These are phyloP conservation scores for Smithornis capensis DNA, from an alignment of 2,113 vertebrate genomes.

Conservation along the genomic window DNA sequence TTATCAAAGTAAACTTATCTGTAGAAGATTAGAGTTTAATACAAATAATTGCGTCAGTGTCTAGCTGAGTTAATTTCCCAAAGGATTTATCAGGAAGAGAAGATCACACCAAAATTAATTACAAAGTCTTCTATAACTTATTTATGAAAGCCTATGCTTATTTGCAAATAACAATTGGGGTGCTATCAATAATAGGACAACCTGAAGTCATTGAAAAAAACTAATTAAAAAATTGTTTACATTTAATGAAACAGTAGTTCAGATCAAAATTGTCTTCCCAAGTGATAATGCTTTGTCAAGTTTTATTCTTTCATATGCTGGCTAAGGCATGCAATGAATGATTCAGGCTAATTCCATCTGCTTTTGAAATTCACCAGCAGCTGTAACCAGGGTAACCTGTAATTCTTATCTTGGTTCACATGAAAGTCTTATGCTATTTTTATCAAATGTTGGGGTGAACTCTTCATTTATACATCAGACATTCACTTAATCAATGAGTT, in stretches of 20 bases:
- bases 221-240: slow-evolving; percentile 56
- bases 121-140: slow-evolving; percentile 34
- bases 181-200: neutral
- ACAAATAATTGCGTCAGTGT: slow-evolving; percentile 15
- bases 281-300: slow-evolving; percentile 3
- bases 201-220: neutral
- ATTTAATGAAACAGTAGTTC: slow-evolving; percentile 9
- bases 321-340: neutral
- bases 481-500: neutral
- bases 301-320: neutral
- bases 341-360: neutral
- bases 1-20: neutral
- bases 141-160: neutral
- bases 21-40: neutral
- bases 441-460: neutral
- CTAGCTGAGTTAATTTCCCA: slow-evolving; percentile 26
- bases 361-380: neutral
- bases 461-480: neutral
- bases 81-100: neutral
- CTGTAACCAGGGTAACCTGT: slow-evolving; percentile 30
- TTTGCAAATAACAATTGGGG: neutral
- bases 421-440: neutral
- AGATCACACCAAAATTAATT: slow-evolving; percentile 47
- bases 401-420: neutral
- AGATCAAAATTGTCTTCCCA: slow-evolving; percentile 7